Percentiles rank a stretch among this genome's conserved stretches.
Evolutionary conservation across 2,113 vertebrate species (phyloP).

Genomic region (Pipa parva): DNA sequence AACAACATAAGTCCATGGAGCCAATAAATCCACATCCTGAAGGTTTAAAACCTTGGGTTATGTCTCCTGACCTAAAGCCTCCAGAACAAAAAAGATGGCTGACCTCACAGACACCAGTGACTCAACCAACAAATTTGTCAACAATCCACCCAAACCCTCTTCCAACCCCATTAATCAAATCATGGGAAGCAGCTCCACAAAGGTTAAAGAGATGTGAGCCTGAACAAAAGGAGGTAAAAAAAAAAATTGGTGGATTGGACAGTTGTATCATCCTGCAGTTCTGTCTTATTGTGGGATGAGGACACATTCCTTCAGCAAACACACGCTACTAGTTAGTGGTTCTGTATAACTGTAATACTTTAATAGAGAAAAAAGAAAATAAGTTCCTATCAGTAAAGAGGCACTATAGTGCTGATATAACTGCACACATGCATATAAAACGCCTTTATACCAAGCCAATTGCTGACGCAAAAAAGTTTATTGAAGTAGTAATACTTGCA

Average conservation of each 20-base stretch:
- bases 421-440: too few relatives aligned
- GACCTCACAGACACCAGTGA: constrained; percentile 30
- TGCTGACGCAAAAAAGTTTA: too few relatives aligned
- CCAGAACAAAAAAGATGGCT: constrained; percentile 57
- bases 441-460: too few relatives aligned
- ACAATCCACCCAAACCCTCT: not conserved
- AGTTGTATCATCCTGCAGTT: not conserved
- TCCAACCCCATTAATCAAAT: constrained; percentile 53
- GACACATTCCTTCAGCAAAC: too few relatives aligned
- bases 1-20: constrained; percentile 64
- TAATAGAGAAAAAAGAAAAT: too few relatives aligned
- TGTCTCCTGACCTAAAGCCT: constrained; percentile 57
- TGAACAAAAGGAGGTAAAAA: constrained; percentile 73
- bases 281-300: constrained; percentile 13
- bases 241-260: constrained; percentile 40
- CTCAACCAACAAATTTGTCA: too few relatives aligned
- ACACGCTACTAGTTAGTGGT: too few relatives aligned
- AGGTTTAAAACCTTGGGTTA: constrained; percentile 79
- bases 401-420: too few relatives aligned
- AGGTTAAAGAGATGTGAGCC: constrained; percentile 61
- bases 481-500: too few relatives aligned
- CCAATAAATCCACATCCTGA: constrained; percentile 64
- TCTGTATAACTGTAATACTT: too few relatives aligned
- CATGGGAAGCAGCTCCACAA: constrained; percentile 67
- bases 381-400: too few relatives aligned